Conservation (phyloP, 2,888 invertebrate genomes). For the Eubasilissa splendida region DNA sequence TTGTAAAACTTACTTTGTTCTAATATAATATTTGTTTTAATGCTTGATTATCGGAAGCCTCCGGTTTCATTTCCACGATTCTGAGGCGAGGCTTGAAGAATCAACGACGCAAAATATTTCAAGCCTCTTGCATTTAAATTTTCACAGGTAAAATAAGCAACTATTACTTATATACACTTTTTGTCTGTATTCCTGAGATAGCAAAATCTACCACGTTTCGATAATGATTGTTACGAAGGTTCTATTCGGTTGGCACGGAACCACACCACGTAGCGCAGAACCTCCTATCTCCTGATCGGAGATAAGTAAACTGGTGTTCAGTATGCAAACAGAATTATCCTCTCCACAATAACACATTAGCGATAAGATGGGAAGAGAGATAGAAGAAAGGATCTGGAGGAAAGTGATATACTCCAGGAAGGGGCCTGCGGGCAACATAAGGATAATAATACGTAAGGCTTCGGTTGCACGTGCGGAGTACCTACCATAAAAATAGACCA, state of each 20-base stretch:
- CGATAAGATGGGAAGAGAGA: slow-evolving; percentile 50
- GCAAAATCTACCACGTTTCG: not conserved
- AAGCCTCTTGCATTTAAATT: too few species aligned
- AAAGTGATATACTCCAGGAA: slow-evolving; percentile 41
- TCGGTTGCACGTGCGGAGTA: slow-evolving; percentile 13
- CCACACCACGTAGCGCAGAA: slow-evolving; percentile 2
- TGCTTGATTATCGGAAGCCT: too few species aligned
- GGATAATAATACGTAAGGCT: not conserved
- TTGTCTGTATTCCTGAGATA: too few species aligned
- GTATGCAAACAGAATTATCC: slow-evolving; percentile 52
- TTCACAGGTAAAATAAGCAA: too few species aligned
- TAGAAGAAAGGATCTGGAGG: slow-evolving; percentile 32
- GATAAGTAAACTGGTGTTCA: slow-evolving; percentile 36
- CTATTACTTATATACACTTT: too few species aligned
- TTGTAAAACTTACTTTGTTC: too few species aligned
- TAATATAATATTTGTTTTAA: too few species aligned
- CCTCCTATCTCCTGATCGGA: slow-evolving; percentile 32
- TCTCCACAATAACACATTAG: slow-evolving; percentile 52
- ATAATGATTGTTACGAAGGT: not conserved
- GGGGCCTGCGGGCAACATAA: slow-evolving; percentile 10
- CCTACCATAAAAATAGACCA: not conserved
- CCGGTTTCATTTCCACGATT: too few species aligned
- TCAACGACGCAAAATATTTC: too few species aligned
- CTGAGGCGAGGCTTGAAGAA: too few species aligned
- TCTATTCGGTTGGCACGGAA: not conserved